phyloP scores from a whole-genome alignment of 2,113 vertebrate species.

The Brienomyrus longianalis region DNA sequence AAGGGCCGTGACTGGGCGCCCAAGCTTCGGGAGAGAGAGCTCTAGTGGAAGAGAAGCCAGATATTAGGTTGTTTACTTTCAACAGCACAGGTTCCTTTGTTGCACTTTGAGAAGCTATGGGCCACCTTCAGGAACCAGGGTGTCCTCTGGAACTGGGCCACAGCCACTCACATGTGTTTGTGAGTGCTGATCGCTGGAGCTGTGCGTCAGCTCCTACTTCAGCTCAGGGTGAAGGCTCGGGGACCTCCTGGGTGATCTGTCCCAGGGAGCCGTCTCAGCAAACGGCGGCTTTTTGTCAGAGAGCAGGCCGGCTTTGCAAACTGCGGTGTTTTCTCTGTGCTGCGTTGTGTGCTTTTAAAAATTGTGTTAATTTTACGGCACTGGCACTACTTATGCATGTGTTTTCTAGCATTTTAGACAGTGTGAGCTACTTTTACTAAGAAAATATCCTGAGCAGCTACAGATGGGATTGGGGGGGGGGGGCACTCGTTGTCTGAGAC shows the following conservation, averaged over 20 bases:
- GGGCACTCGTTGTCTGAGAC: not conserved
- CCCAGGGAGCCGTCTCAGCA: not conserved
- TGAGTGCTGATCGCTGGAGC: not conserved
- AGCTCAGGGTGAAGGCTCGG: not conserved
- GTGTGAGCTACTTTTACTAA: not conserved
- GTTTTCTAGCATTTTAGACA: not conserved
- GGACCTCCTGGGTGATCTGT: not conserved
- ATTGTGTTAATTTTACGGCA: not conserved
- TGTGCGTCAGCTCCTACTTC: not conserved
- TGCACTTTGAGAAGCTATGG: constrained; percentile 34
- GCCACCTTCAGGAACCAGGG: constrained; percentile 38
- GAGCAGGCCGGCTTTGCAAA: not conserved
- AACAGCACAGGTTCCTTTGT: constrained; percentile 35
- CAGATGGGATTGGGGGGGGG: not conserved
- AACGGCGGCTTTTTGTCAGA: not conserved
- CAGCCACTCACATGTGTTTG: constrained; percentile 33
- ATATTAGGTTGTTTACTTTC: constrained; percentile 48
- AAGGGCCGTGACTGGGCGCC: constrained; percentile 34
- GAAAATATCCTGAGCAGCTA: not conserved
- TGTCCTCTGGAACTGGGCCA: not conserved
- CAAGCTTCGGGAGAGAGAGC: constrained; percentile 31
- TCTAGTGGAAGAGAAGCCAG: constrained; percentile 34
- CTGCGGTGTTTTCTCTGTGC: not conserved
- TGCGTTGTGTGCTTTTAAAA: not conserved
- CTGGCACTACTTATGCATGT: not conserved